These are phyloP conservation scores for Thaumatotibia leucotreta DNA, from an alignment of 1,140 invertebrate genomes.

Conservation along the genomic window DNA sequence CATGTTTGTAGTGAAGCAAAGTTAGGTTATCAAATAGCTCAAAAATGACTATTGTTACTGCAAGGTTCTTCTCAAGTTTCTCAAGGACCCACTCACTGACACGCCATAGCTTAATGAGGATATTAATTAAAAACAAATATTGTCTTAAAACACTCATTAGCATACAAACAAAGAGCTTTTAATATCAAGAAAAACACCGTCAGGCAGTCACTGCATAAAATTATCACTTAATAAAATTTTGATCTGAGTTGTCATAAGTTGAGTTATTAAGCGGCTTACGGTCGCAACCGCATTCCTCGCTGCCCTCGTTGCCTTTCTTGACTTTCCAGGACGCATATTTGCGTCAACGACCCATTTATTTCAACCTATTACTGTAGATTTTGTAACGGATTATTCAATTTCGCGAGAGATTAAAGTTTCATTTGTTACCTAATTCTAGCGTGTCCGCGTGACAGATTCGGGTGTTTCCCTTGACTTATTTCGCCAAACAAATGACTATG, in stretches of 20 bases:
- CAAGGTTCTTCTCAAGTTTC: not conserved
- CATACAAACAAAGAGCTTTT: constrained; percentile 6
- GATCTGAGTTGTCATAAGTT: constrained; percentile 4
- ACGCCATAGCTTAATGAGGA: not conserved
- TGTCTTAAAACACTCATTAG: not conserved
- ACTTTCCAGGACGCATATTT: constrained; percentile 41
- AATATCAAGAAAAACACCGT: not conserved
- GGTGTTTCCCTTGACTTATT: constrained; percentile 10
- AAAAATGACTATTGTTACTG: not conserved
- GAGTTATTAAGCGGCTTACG: constrained; percentile 9
- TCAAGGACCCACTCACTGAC: not conserved
- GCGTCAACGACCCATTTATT: constrained; percentile 40
- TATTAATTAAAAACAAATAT: not conserved
- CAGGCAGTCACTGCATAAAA: not conserved
- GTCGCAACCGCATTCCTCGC: constrained; percentile 37
- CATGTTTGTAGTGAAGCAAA: not conserved
- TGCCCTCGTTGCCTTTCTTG: constrained; percentile 41
- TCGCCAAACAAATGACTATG: constrained; percentile 5
- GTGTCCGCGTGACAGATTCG: constrained; percentile 6
- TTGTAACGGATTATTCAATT: constrained; percentile 51
- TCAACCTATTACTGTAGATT: constrained; percentile 30
- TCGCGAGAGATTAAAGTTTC: constrained; percentile 33
- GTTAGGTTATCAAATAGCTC: not conserved
- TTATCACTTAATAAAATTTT: constrained; percentile 8
- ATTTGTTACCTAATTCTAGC: constrained; percentile 34